phyloP scores from a whole-genome alignment of 2,113 vertebrate genomes.

The Ochotona curzoniae region DNA sequence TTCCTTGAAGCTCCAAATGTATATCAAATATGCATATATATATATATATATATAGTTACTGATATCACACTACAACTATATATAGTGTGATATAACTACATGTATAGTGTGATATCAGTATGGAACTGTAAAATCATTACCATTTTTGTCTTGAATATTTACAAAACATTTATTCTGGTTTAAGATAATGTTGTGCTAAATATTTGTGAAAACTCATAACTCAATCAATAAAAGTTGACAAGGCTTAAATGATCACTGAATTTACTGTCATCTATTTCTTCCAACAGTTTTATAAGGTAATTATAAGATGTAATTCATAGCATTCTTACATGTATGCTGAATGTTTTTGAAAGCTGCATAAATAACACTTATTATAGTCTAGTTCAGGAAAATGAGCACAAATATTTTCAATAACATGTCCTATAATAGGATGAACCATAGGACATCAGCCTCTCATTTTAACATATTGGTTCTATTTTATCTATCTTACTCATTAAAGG shows the following conservation, averaged over 20 bases:
- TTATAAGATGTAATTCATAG: not conserved
- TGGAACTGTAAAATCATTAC: not conserved
- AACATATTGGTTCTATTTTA: not conserved
- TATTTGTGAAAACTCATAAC: not conserved
- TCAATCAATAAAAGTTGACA: not conserved
- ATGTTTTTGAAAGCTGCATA: not conserved
- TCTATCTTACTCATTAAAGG: not conserved
- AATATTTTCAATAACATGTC: not conserved
- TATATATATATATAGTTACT: too few relatives aligned
- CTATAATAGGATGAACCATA: not conserved
- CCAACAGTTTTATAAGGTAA: not conserved
- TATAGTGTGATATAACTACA: too few relatives aligned
- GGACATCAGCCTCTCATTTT: not conserved
- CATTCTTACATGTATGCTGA: not conserved
- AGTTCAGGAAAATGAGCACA: not conserved
- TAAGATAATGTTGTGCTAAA: not conserved
- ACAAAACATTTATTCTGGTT: not conserved
- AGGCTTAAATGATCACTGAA: not conserved
- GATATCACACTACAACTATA: too few relatives aligned
- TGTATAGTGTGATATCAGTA: not conserved
- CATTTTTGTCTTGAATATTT: not conserved
- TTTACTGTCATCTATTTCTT: not conserved
- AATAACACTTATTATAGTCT: not conserved
- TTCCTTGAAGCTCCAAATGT: not conserved
- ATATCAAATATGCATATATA: not conserved